Base-by-base conservation (phyloP, 1,140 invertebrate genomes). In the Yoshiicerus persimilis region DNA sequence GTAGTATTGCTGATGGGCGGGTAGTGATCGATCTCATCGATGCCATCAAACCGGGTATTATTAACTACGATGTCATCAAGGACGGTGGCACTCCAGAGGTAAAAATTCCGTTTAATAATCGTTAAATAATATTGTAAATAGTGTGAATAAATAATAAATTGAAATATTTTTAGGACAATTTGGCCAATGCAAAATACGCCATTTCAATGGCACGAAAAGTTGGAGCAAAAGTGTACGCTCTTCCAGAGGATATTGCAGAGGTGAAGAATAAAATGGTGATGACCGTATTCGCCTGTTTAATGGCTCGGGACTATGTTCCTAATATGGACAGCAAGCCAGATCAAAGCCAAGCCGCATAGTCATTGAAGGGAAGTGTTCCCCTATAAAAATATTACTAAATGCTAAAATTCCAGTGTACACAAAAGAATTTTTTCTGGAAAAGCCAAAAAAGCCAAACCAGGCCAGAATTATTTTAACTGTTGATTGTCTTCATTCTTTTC, bases 231-330 rank as follows among this genome's bases (percentile, higher is more conserved):
- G 98, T 99, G 20, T 99, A 99, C 92, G 99, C 99, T 32, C 93
- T 99, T 87, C 98, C 99, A n/a, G 99, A 99, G 93, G 99, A 99
- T 93, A 99, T 99, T 91, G 96, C 97, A 4, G 98, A 99, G 94
- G 95, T 98, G 1, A 99, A 99, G 92, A 97, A 95, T 36, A 99
- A 99, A 93, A 99, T 99, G 98, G 96, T 99, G 30, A 98, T 99
- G 98, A 99, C 99, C 8, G 96, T 99, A 75, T 99, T 99, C 94
- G 98, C 99, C 32, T 99, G 98, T 92, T 94, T 99, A 88, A 99
- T 99, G 98, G 97, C 97, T 25, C 95, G 97, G 91, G 98, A 98
- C 93, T 98, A 98, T 92, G 95, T 98, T 91, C 97, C 97, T 86
- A 96, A 96, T 91, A 96, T 97, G 96, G 96, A 96, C 91, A 86